Conservation (phyloP, 1,140 invertebrate genomes). For the Drosophila dunni region DNA sequence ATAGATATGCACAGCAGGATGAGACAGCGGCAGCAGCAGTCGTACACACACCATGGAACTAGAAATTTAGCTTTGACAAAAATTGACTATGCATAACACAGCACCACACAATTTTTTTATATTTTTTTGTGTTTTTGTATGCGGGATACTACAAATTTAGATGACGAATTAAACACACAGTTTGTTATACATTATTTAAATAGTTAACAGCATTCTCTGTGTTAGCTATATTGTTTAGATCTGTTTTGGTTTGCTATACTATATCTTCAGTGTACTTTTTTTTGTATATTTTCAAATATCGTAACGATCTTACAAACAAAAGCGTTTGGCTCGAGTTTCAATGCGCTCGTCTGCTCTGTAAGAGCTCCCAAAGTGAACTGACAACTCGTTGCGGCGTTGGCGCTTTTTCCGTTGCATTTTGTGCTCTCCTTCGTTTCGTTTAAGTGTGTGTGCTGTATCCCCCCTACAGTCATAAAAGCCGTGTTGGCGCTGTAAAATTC, state of each 20-base stretch:
- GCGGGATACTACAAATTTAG: conserved; percentile 45
- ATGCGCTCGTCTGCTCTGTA: conserved; percentile 31
- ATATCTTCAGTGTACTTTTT: conserved; percentile 8
- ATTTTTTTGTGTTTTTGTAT: conserved; percentile 25
- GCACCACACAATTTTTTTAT: conserved; percentile 40
- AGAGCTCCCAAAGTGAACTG: conserved; percentile 49
- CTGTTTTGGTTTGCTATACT: neutral
- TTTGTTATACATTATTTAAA: conserved; percentile 36
- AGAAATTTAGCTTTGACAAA: conserved; percentile 34
- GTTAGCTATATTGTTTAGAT: conserved; percentile 26
- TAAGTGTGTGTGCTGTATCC: conserved; percentile 5
- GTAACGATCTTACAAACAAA: conserved; percentile 35
- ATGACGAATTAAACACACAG: conserved; percentile 33
- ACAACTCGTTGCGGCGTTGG: conserved; percentile 51
- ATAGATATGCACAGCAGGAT: conserved; percentile 59
- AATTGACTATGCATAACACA: conserved; percentile 61
- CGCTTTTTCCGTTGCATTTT: conserved; percentile 57
- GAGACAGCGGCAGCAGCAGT: conserved; percentile 52
- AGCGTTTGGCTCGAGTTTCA: neutral
- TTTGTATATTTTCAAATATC: conserved; percentile 43
- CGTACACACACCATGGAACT: conserved; percentile 59
- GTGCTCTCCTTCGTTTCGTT: conserved; percentile 38
- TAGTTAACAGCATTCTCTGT: conserved; percentile 66
- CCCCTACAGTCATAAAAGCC: neutral
- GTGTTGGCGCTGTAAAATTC: conserved; percentile 33